Evolutionary conservation across 2,113 vertebrate genomes (phyloP), one percentile per base, ranked within the genome.

Genomic region (Erythrolamprus reginae): DNA sequence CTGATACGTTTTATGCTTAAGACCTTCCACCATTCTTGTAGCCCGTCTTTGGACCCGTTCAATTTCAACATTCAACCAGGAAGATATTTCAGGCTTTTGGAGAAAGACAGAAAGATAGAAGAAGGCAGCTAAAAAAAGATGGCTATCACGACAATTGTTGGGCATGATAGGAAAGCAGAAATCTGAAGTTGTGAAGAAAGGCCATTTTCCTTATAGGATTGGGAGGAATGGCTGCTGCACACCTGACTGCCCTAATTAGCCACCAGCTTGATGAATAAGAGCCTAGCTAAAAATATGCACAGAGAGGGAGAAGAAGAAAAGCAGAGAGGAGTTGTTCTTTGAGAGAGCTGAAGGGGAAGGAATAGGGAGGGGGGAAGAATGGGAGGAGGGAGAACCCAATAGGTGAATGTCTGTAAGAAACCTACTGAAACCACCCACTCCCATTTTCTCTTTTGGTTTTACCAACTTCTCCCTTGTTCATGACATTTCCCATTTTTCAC

Each of bases 171-270:
- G 19, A 58, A 24, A 0, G 28, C 10, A 12, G 33, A 42, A 42
- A 53, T 24, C 17, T 33, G 28, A 24, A 28, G 2, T 7, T 4
- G 23, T 83, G 50, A 65, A 15, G 15, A 10, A 82, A 17, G 55
- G 77, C n/a, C 21, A 6, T n/a, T 45, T 45, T 3, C 86, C 50
- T 65, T 47, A 50, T 2, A 13, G 53, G 15, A 2, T 38, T 55
- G 50, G 38, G 17, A 21, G 0, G 7, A 10, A 26, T 21, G 84
- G n/a, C 70, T 51, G 70, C 45, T 55, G n/a, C 77, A 33, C 53
- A 92, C 88, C 88, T 88, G 88, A 52, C 70, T 65, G 85, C 88
- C 52, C 77, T 90, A 88, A 87, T 92, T 90, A 84, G 84, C 48
- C 70, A 52, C 47, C 91, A 15, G 53, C 53, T 84, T 84, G 26